These are phyloP conservation scores for Drosophila truncata DNA, from an alignment of 1,140 invertebrate species.

Conservation along the genomic window DNA sequence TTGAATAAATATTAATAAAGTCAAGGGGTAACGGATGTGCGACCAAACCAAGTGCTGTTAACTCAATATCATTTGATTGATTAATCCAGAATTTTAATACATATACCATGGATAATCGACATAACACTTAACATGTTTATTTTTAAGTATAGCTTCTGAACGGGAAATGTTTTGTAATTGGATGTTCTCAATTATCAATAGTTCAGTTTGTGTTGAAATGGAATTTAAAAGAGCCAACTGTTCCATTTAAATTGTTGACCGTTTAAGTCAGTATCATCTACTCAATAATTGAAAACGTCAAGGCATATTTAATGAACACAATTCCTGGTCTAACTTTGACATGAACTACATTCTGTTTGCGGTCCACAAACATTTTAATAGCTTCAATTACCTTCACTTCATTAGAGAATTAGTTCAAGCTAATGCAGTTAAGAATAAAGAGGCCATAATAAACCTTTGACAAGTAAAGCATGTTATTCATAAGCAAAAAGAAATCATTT, in stretches of 20 bases:
- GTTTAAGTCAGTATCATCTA: neutral
- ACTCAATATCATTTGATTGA: constrained; percentile 12
- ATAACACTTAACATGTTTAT: neutral
- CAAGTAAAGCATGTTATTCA: neutral
- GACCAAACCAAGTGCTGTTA: neutral
- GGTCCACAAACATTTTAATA: constrained; percentile 7
- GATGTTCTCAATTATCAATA: neutral
- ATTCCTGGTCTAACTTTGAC: constrained; percentile 1
- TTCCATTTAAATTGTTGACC: neutral
- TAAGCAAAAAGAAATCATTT: too few relatives aligned
- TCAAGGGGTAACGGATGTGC: constrained; percentile 13
- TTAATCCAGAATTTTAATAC: neutral
- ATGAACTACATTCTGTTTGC: neutral
- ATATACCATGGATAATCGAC: neutral
- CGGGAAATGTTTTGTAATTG: neutral
- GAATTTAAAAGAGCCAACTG: too few relatives aligned
- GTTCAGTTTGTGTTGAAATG: neutral
- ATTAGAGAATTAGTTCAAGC: constrained; percentile 21
- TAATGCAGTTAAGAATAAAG: neutral
- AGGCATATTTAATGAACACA: neutral
- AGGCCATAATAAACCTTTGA: neutral
- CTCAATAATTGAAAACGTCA: too few relatives aligned
- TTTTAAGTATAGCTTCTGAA: neutral
- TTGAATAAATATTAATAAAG: constrained; percentile 51
- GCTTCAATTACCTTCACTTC: constrained; percentile 30